phyloP scores from a whole-genome alignment of 2,888 invertebrate species.

The Coleophora flavipennella region DNA sequence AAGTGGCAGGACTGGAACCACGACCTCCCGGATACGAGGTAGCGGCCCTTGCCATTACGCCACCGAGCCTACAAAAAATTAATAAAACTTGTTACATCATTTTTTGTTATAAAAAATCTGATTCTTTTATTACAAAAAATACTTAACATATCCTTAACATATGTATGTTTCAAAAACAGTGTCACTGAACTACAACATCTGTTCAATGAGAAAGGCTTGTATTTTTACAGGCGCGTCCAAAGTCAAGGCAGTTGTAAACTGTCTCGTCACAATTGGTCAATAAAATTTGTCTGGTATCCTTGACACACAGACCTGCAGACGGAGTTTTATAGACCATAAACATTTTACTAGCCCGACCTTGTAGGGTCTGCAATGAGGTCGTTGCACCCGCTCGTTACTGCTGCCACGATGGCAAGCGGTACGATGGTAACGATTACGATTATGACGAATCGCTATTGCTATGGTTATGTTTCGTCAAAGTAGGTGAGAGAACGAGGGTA shows the following conservation, averaged over 20 bases:
- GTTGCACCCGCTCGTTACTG: constrained; percentile 58
- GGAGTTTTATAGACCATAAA: constrained; percentile 69
- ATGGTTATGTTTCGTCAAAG: too few species aligned
- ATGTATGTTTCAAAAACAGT: constrained; percentile 6
- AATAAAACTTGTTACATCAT: too few species aligned
- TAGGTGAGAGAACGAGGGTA: too few species aligned
- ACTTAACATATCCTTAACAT: neutral
- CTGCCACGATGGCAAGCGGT: constrained; percentile 27
- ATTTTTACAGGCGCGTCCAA: neutral
- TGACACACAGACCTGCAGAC: constrained; percentile 69
- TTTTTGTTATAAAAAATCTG: too few species aligned
- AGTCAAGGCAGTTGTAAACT: constrained; percentile 24
- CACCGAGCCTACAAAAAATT: too few species aligned
- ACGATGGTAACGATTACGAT: constrained; percentile 29
- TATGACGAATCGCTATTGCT: constrained; percentile 8
- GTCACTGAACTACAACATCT: constrained; percentile 15
- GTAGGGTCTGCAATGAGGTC: constrained; percentile 69
- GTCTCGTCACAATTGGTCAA: constrained; percentile 50
- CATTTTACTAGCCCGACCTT: constrained; percentile 72
- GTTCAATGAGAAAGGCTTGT: constrained; percentile 30
- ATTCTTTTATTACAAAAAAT: too few species aligned
- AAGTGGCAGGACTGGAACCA: too few species aligned
- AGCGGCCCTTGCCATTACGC: too few species aligned
- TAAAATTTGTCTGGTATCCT: constrained; percentile 65
- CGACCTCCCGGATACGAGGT: too few species aligned